phyloP scores from a whole-genome alignment of 1,140 invertebrate genomes.

The Leptinotarsa texana region DNA sequence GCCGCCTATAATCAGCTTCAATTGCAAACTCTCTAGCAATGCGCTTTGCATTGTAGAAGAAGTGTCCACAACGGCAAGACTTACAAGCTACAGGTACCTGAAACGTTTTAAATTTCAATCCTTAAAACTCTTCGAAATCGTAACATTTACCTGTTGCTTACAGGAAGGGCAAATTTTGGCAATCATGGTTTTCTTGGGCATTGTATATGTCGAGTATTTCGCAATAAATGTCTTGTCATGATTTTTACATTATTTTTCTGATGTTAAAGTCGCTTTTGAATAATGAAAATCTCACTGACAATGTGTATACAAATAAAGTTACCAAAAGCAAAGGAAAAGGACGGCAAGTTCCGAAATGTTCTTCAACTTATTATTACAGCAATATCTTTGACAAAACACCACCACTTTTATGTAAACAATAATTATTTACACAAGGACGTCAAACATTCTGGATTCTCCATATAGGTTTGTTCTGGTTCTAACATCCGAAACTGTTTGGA shows the following conservation, averaged over 20 bases:
- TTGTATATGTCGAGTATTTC: neutral
- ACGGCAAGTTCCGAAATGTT: neutral
- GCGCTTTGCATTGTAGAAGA: conserved; percentile 72
- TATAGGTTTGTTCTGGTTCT: too few species aligned
- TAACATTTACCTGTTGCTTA: conserved; percentile 4
- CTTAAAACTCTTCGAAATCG: too few species aligned
- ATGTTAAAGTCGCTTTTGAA: neutral
- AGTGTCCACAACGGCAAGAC: conserved; percentile 77
- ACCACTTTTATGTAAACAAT: too few species aligned
- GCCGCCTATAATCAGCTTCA: conserved; percentile 60
- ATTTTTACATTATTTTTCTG: conserved; percentile 6
- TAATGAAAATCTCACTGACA: too few species aligned
- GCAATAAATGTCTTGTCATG: conserved; percentile 15
- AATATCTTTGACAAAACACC: too few species aligned
- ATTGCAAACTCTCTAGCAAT: conserved; percentile 56
- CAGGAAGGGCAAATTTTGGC: conserved; percentile 21
- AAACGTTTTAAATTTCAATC: neutral
- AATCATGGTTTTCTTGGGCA: conserved; percentile 24
- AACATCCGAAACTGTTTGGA: too few species aligned
- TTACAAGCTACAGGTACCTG: conserved; percentile 81
- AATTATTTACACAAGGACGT: too few species aligned
- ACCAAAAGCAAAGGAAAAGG: too few species aligned
- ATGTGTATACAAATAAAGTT: too few species aligned
- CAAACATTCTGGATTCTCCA: too few species aligned
- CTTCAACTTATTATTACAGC: neutral